Evolutionary conservation across 2,113 vertebrate genomes (phyloP).

Genomic region (Labeo rohita): DNA sequence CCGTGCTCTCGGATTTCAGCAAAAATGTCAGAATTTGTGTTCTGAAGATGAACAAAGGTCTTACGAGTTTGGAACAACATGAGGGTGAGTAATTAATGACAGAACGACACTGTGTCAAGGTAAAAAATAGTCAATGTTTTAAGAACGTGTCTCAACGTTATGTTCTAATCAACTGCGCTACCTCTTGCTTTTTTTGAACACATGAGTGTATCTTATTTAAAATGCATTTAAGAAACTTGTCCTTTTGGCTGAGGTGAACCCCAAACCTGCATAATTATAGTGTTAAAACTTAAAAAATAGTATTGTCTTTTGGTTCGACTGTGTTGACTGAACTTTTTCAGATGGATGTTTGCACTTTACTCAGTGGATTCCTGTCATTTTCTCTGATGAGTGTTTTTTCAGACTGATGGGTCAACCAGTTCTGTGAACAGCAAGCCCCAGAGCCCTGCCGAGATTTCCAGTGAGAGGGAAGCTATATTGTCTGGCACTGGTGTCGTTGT

Average conservation of each 20-base stretch:
- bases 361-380: background rate
- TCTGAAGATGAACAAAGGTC: too few relatives aligned
- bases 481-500: constrained; percentile 38
- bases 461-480: constrained; percentile 1
- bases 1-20: too few relatives aligned
- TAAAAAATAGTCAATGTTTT: background rate
- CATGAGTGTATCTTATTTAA: background rate
- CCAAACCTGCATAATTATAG: background rate
- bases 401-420: background rate
- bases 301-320: background rate
- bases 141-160: background rate
- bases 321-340: background rate
- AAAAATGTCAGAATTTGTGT: too few relatives aligned
- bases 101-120: background rate
- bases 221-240: background rate
- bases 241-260: background rate
- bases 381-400: background rate
- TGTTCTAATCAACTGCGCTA: background rate
- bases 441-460: constrained; percentile 6
- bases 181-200: background rate
- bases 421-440: background rate
- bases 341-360: background rate
- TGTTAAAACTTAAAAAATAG: background rate
- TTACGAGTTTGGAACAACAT: too few relatives aligned
- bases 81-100: too few relatives aligned